Conservation (phyloP, 2,797 vertebrate genomes). For the Dicrostonyx torquatus region DNA sequence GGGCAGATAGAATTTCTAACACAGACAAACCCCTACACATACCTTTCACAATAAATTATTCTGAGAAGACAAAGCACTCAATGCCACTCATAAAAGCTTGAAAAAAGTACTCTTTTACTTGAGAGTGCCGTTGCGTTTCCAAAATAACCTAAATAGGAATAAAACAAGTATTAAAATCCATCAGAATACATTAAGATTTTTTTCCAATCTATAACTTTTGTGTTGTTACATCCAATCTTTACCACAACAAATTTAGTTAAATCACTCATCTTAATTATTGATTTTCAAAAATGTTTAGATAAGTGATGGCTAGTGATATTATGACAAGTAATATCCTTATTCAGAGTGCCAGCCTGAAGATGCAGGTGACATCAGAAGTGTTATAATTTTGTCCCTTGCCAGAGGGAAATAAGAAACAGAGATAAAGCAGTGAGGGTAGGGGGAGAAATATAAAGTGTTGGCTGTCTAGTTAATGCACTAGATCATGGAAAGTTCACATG, state of each 20-base stretch:
- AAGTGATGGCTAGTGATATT: background rate
- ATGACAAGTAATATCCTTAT: background rate
- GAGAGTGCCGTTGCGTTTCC: background rate
- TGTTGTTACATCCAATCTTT: background rate
- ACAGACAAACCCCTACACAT: background rate
- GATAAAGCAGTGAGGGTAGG: background rate
- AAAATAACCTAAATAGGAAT: background rate
- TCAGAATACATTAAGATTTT: background rate
- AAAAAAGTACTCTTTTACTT: background rate
- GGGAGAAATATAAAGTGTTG: background rate
- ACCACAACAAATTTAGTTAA: background rate
- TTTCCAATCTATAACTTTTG: background rate
- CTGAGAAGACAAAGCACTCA: slow-evolving; percentile 55
- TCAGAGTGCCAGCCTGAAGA: background rate
- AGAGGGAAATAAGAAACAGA: background rate
- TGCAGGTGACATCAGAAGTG: background rate
- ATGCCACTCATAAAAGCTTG: background rate
- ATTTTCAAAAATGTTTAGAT: slow-evolving; percentile 5
- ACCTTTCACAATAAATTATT: slow-evolving; percentile 67
- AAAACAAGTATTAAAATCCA: background rate
- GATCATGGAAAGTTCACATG: background rate
- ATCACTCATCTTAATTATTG: background rate
- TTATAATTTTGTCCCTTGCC: background rate
- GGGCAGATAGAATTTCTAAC: slow-evolving; percentile 74
- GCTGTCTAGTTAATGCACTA: background rate